Conservation (phyloP, 2,797 vertebrate species). For the Gadopsis bispinosus region DNA sequence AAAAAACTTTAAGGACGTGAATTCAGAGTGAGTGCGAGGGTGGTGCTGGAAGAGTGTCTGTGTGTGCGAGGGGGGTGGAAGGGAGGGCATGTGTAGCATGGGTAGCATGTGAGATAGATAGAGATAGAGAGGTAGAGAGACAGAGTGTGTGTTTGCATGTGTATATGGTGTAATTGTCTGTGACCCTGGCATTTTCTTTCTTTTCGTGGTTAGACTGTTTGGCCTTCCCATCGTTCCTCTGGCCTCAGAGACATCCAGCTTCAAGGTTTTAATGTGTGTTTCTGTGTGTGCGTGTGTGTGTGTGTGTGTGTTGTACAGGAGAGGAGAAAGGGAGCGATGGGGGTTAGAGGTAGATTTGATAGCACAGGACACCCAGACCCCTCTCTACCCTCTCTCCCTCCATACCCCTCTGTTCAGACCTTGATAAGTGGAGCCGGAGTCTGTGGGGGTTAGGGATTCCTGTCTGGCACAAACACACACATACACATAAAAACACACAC, state of each 20-base stretch:
- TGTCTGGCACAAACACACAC: constrained; percentile 82
- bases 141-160: constrained; percentile 33
- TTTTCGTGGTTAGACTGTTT: constrained; percentile 68
- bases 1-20: constrained; percentile 3
- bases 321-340: constrained; percentile 53
- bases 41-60: background rate
- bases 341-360: constrained; percentile 73
- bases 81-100: no score
- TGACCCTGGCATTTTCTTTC: constrained; percentile 63
- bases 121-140: constrained; percentile 27
- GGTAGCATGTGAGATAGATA: constrained; percentile 11
- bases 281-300: constrained; percentile 49
- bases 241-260: constrained; percentile 69
- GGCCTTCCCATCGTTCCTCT: constrained; percentile 73
- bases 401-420: constrained; percentile 69
- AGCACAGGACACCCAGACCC: constrained; percentile 70
- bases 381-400: constrained; percentile 34
- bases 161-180: constrained; percentile 61
- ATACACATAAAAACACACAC: constrained; percentile 58
- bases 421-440: constrained; percentile 86
- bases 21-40: constrained; percentile 25
- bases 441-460: constrained; percentile 86
- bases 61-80: no score
- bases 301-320: constrained; percentile 44
- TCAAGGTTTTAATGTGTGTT: constrained; percentile 72